Evolutionary conservation across 2,888 invertebrate species (phyloP), one percentile per base, ranked within the genome.

Genomic region (Dasysyrphus albostriatus): DNA sequence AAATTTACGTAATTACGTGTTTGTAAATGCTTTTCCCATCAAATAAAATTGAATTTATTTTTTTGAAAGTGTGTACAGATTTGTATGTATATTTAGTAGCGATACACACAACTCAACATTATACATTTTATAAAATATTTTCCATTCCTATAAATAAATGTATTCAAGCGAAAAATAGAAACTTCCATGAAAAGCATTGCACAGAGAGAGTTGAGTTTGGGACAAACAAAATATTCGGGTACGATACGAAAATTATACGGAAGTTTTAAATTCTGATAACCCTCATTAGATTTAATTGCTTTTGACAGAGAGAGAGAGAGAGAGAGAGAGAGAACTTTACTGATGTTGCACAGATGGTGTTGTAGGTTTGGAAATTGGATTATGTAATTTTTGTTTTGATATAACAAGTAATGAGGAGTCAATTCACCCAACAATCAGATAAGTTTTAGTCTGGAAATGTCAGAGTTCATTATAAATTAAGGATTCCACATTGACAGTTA

Each of bases 231-330:
- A 61, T 42, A 7, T 14, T 29, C 4, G n/a, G 44, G 3, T 47
- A 44, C n/a, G 54, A 63, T 47, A 44, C n/a, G 54, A 63, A 32
- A 37, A 56, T 75, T 81, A n/a, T n/a, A 61, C 54, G 14, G 39
- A 47, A 56, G 56, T 75, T 61, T 32, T 19, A 42, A 51, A 19
- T 67, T 73, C 56, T 65, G 65, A 10, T 58, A 69, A 80, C 80
- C 80, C 51, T 80, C 59, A 80, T 80, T 80, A 80, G 69, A 74
- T 74, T 80, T 80, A 80, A 80, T 80, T 80, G 74, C 74, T 59
- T 73, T 73, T 73, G 47, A 65, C 32, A 58, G 34, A 34, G 37
- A 56, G 34, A 34, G 37, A 56, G 34, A 34, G 37, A 56, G n/a
- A n/a, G 47, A 65, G 16, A 58, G 34, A 34, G 37, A 56, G 34